Conservation (phyloP, 2,888 invertebrate species). For the Rotaria sp. region DNA sequence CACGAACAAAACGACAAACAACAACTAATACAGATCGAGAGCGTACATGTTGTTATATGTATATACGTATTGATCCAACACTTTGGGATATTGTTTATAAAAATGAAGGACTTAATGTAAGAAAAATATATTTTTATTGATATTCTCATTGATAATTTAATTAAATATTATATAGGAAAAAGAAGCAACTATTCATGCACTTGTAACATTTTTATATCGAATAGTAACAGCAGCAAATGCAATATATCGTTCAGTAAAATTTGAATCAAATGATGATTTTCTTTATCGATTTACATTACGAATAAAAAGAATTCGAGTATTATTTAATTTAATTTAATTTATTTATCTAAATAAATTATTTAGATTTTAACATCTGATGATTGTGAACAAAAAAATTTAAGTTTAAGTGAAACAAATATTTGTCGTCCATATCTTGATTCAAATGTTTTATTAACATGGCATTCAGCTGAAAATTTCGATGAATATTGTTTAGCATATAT, state of each 20-base stretch:
- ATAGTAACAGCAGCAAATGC: not conserved
- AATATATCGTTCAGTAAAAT: constrained; percentile 14
- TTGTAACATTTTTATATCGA: not conserved
- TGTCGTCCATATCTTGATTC: constrained; percentile 39
- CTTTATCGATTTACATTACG: constrained; percentile 1
- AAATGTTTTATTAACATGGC: constrained; percentile 36
- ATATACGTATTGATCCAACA: constrained; percentile 37
- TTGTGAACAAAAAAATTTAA: constrained; percentile 27
- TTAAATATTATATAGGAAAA: constrained; percentile 3
- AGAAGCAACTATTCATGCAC: not conserved
- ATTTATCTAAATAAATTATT: not conserved
- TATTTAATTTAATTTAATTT: not conserved
- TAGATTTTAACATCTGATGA: constrained; percentile 37
- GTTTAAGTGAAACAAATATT: constrained; percentile 22
- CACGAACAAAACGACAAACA: constrained; percentile 22
- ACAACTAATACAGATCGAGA: not conserved
- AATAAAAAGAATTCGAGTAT: constrained; percentile 29
- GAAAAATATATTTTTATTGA: not conserved
- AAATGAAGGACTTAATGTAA: constrained; percentile 35
- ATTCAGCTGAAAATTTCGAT: constrained; percentile 41
- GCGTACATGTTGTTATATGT: constrained; percentile 35
- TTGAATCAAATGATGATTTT: constrained; percentile 9
- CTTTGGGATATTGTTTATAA: constrained; percentile 34
- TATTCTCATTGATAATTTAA: not conserved
- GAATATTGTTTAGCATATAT: constrained; percentile 99